A percentile compares a stretch with the other conserved stretches of the same genome.
Evolutionary conservation across 1,140 invertebrate species (phyloP).

Genomic region (Caenorhabditis tropicalis): DNA sequence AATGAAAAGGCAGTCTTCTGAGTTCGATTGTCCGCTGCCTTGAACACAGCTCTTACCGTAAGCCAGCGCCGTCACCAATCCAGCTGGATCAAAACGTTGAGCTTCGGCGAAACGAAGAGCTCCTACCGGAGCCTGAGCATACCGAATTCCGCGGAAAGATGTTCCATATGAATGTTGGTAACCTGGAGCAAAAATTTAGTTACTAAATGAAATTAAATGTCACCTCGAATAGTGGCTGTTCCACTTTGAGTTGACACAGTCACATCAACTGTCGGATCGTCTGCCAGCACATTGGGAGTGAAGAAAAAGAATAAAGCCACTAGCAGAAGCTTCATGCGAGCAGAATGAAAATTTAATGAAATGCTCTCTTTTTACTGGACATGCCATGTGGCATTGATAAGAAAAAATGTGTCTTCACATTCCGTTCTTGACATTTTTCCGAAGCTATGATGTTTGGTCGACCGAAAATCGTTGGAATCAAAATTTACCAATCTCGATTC

Average conservation of each 20-base stretch:
- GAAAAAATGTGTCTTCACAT: background rate
- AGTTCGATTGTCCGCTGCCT: background rate
- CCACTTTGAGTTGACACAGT: conserved; percentile 39
- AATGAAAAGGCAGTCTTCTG: conserved; percentile 49
- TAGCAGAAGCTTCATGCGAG: background rate
- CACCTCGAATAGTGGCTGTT: conserved; percentile 11
- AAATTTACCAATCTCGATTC: background rate
- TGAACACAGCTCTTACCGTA: conserved; percentile 19
- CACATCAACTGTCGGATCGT: background rate
- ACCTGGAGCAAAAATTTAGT: conserved; percentile 17
- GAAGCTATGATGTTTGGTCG: conserved; percentile 17
- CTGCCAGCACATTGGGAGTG: background rate
- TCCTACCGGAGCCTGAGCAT: conserved; percentile 43
- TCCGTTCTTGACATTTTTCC: background rate
- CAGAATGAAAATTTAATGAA: conserved; percentile 24
- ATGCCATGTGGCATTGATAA: conserved; percentile 34
- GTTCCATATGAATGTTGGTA: background rate
- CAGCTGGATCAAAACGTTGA: conserved; percentile 32
- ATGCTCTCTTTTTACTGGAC: background rate
- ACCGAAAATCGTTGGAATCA: background rate
- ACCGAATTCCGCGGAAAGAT: conserved; percentile 32
- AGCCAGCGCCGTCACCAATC: background rate
- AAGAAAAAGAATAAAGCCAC: background rate
- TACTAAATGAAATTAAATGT: background rate
- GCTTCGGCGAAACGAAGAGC: background rate